Evolutionary conservation across 2,888 invertebrate genomes (phyloP), one percentile per base, ranked within the genome.

Genomic region (Syritta pipiens): DNA sequence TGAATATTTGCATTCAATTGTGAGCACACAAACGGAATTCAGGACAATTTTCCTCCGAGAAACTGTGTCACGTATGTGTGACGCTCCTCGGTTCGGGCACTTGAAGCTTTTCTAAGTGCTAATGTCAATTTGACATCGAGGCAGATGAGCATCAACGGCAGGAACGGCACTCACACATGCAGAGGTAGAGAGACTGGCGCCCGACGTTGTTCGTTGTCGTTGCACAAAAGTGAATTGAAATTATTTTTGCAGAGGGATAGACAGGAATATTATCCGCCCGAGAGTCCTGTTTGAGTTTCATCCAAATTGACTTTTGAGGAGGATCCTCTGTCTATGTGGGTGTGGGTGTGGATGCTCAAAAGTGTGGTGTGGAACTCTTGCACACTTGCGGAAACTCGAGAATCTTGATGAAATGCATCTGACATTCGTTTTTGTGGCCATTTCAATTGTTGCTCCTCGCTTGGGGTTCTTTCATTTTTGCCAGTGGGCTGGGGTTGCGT

Each of bases 1-100:
- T 40, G 65, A 60, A 71, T 71, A 71, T 72, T 77, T 77, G 72
- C 77, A 77, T 67, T 60, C 60, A 28, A 65, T 77, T 71, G 53
- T 53, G 42, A 17, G 30, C 10, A 65, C 71, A 71, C 42, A 42
- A 65, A 65, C 55, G 71, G 42, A 55, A 60, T 72, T 42, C 49
- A 71, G 59, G 53, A 72, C 55, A 26, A 60, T 65, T 63, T 65
- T 12, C 24, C n/a, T 40, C 28, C 9, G 14, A 14, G 48, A 67
- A 77, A 49, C 10, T 71, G 71, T 77, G 77, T 65, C 53, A 53
- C 53, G 30, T 46, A 14, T 44, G 59, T 59, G 55, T 19, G 49
- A 19, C 14, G 19, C n/a, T n/a, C n/a, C n/a, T n/a, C n/a, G n/a
- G 40, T 26, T 17, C 14, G 17, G 37, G 10, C 44, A 37, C 49